Evolutionary conservation across 2,888 invertebrate genomes (phyloP).

Genomic region (Cheilosia urbana): DNA sequence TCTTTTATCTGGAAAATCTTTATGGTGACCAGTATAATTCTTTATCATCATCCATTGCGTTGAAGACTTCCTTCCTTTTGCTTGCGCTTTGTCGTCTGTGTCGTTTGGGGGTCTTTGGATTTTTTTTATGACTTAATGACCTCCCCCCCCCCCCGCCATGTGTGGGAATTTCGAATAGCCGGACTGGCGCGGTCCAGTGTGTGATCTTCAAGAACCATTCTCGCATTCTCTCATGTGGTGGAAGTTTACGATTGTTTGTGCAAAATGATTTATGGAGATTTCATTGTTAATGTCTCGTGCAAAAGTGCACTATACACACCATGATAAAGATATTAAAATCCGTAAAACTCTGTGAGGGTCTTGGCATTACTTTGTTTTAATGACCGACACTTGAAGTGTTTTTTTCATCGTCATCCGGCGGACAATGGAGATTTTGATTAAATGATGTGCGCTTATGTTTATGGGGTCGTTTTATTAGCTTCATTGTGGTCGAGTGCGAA

Average conservation of each 20-base stretch:
- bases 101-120: background rate
- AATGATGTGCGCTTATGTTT: background rate
- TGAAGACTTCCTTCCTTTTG: constrained; percentile 54
- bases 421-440: constrained; percentile 25
- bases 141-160: constrained; percentile 27
- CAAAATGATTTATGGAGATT: constrained; percentile 69
- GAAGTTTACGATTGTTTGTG: constrained; percentile 59
- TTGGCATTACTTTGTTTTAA: constrained; percentile 46
- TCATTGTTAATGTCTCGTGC: constrained; percentile 48
- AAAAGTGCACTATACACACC: constrained; percentile 46
- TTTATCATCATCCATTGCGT: constrained; percentile 9
- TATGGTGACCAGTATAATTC: constrained; percentile 6
- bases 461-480: constrained; percentile 18
- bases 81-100: constrained; percentile 18
- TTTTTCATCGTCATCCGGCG: constrained; percentile 1
- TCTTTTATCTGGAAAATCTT: constrained; percentile 4
- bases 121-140: constrained; percentile 50
- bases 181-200: constrained; percentile 33
- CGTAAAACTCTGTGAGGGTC: constrained; percentile 29
- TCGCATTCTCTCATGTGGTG: constrained; percentile 24
- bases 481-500: constrained; percentile 2
- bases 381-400: constrained; percentile 22
- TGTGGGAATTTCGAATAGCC: constrained; percentile 43
- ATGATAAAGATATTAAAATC: constrained; percentile 48
- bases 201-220: constrained; percentile 51